These are phyloP conservation scores for Lepidochrysops patricia DNA, from an alignment of 2,888 invertebrate genomes.

Conservation along the genomic window DNA sequence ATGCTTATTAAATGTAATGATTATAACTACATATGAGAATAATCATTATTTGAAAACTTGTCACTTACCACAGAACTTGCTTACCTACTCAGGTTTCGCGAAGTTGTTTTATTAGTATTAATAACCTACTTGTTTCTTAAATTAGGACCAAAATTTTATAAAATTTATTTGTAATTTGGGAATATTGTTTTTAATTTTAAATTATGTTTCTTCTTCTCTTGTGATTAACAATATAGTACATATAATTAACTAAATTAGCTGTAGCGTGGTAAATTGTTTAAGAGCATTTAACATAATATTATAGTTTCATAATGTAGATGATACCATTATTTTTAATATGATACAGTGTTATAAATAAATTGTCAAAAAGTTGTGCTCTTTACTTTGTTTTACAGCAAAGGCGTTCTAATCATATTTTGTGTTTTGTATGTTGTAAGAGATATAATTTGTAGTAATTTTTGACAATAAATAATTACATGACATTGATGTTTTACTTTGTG, in stretches of 20 bases:
- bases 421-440: slow-evolving; percentile 28
- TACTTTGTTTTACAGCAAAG: slow-evolving; percentile 30
- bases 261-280: slow-evolving; percentile 62
- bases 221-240: slow-evolving; percentile 51
- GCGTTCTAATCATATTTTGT: slow-evolving; percentile 28
- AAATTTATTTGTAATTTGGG: slow-evolving; percentile 51
- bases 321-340: slow-evolving; percentile 69
- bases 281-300: slow-evolving; percentile 66
- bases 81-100: not conserved
- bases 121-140: slow-evolving; percentile 30
- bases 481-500: slow-evolving; percentile 10
- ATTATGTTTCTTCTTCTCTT: slow-evolving; percentile 48
- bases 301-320: slow-evolving; percentile 56
- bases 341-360: slow-evolving; percentile 67
- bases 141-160: slow-evolving; percentile 61
- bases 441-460: slow-evolving; percentile 30
- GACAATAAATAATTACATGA: slow-evolving; percentile 27
- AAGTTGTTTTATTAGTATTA: not conserved
- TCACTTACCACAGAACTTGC: not conserved
- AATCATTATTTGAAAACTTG: slow-evolving; percentile 3
- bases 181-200: slow-evolving; percentile 64
- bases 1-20: slow-evolving; percentile 13
- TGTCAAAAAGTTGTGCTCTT: slow-evolving; percentile 45
- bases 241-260: slow-evolving; percentile 44
- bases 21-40: slow-evolving; percentile 4